Evolutionary conservation across 2,888 invertebrate genomes (phyloP).

Genomic region (Ochropleura plecta): DNA sequence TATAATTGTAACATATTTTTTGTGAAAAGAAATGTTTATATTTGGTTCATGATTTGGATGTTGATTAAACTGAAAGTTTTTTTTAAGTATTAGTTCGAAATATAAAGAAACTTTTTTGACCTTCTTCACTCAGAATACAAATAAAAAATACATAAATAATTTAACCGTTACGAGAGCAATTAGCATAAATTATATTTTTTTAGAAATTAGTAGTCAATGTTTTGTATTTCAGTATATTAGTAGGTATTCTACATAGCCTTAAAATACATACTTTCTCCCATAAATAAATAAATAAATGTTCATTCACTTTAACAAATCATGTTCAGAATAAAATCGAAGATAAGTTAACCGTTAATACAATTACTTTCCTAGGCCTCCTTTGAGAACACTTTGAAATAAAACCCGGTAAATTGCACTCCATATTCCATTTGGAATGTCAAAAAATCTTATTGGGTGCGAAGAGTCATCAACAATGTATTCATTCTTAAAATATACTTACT

Average conservation of each 20-base stretch:
- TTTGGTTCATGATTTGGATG: not conserved
- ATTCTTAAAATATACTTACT: too few species aligned
- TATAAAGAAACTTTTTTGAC: too few species aligned
- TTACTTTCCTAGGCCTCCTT: conserved; percentile 40
- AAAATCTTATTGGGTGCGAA: conserved; percentile 59
- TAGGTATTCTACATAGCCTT: not conserved
- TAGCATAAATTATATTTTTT: too few species aligned
- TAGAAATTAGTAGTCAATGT: not conserved
- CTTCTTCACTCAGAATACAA: too few species aligned
- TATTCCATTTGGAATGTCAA: conserved; percentile 57
- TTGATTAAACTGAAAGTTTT: not conserved
- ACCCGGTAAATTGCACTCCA: conserved; percentile 8
- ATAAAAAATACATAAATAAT: too few species aligned
- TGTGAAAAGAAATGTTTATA: not conserved
- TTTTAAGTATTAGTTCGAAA: too few species aligned
- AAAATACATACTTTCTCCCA: conserved; percentile 18
- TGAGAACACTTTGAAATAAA: conserved; percentile 46
- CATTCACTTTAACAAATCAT: conserved; percentile 24
- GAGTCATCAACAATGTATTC: conserved; percentile 58
- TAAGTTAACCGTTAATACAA: conserved; percentile 44
- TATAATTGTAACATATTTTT: not conserved
- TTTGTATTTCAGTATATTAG: not conserved
- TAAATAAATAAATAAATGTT: too few species aligned
- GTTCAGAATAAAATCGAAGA: conserved; percentile 37
- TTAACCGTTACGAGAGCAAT: too few species aligned